Evolutionary conservation across 2,113 vertebrate genomes (phyloP), one percentile per base, ranked within the genome.

Genomic region (Pungitius pungitius): DNA sequence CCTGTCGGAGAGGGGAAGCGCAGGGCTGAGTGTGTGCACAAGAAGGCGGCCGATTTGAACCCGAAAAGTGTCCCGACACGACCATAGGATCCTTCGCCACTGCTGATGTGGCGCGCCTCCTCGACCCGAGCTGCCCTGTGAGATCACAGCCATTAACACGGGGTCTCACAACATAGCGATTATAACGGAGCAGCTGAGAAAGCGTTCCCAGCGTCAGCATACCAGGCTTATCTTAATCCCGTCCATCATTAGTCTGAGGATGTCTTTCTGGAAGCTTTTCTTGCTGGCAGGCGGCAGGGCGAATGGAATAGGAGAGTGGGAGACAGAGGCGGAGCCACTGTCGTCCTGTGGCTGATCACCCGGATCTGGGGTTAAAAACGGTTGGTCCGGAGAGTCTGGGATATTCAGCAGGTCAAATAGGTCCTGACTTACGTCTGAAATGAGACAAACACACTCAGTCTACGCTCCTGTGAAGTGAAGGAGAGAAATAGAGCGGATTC

Each of bases 41-140:
- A 99, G 93, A 27, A 99, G 89, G 54, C 97, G 96, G 6, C 96
- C 98, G 11, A 99, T 95, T 39, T 99, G 98, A 0, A 94, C 91
- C 64, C 95, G 93, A 81, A 99, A 97, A 0, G 95, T 96, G 71
- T 99, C 98, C 22, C 95, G 95, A 78, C 97, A 97, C 0, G 95
- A 95, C 89, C 95, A 94, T 0, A 99, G 88, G 81, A 99, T 96
- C 78, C 95, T 94, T 43, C 83, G 91, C 97, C 97, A 99, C 82
- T 96, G 96, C 43, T 97, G 96, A 40, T 93, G 95, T 0, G 95
- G 94, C 8, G 93, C 77, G 56, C 84, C 93, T 12, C 90, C 91
- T 75, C 95, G 95, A 78, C 93, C 89, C 3, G 92, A 78, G 79
- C 87, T 92, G 55, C 90, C 93, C 94, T 95, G 90, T 47, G 59